Conservation (phyloP, 2,113 vertebrate genomes). For the Pterocles gutturalis region DNA sequence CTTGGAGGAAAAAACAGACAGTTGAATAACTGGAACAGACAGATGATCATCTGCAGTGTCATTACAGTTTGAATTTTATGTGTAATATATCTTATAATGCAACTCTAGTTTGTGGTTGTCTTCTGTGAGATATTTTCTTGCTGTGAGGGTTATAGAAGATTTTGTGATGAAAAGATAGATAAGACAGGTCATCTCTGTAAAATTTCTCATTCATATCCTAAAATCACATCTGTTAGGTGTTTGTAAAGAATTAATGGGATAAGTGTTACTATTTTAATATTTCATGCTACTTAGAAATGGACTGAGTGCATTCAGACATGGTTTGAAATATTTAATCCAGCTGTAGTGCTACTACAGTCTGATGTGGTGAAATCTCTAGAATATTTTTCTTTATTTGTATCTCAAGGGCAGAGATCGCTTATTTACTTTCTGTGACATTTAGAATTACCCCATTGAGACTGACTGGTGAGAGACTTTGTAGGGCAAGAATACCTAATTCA, state of each 20-base stretch:
- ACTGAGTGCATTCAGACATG: neutral
- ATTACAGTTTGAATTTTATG: neutral
- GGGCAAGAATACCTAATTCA: neutral
- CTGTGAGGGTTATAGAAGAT: constrained; percentile 2
- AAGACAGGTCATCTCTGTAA: neutral
- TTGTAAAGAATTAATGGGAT: constrained; percentile 66
- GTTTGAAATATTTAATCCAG: constrained; percentile 36
- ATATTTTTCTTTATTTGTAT: neutral
- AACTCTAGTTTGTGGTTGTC: neutral
- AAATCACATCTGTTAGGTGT: constrained; percentile 14
- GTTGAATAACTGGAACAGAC: neutral
- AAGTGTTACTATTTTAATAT: constrained; percentile 40
- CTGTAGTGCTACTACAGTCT: neutral
- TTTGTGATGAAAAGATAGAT: constrained; percentile 50
- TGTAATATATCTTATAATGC: constrained; percentile 27
- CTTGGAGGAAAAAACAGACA: neutral
- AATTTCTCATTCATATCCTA: constrained; percentile 35
- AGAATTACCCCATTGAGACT: neutral
- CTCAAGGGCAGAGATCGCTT: neutral
- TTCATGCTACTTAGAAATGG: constrained; percentile 34
- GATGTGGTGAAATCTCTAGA: neutral
- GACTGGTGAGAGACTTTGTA: neutral
- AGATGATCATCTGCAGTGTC: neutral
- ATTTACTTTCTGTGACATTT: neutral
- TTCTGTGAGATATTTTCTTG: constrained; percentile 40